Conservation (phyloP, 2,113 vertebrate genomes). For the Dryoscopus gambensis region DNA sequence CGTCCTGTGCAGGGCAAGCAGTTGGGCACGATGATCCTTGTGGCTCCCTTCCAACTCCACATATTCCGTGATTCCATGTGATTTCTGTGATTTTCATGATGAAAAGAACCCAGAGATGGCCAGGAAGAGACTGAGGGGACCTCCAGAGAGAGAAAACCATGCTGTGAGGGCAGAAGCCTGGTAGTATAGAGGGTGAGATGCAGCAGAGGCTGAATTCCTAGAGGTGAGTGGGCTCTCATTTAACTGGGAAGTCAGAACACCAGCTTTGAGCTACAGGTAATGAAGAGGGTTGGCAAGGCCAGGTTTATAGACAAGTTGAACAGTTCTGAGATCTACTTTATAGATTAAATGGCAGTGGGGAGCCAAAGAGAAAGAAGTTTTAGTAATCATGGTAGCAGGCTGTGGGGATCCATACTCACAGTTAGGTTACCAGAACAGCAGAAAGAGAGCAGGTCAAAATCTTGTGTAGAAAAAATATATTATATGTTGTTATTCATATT, state of each 20-base stretch:
- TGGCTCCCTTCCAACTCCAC: neutral
- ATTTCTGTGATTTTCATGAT: neutral
- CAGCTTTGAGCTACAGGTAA: neutral
- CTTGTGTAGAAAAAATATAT: neutral
- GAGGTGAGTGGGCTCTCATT: neutral
- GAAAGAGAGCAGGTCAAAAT: neutral
- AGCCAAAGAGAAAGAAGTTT: neutral
- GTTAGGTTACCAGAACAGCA: neutral
- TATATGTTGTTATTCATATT: neutral
- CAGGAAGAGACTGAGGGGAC: neutral
- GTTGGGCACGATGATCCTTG: rapidly evolving
- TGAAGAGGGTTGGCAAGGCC: neutral
- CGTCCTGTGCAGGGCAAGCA: neutral
- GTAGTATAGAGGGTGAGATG: neutral
- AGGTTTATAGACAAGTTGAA: neutral
- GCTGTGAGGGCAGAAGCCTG: neutral
- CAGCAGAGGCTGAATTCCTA: neutral
- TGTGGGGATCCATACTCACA: neutral
- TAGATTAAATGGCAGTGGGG: neutral
- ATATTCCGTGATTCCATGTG: neutral
- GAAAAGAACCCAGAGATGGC: neutral
- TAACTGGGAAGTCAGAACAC: neutral
- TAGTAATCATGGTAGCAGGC: neutral
- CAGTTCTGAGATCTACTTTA: neutral
- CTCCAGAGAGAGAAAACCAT: neutral